Conservation (phyloP, 2,113 vertebrate species). For the Tretioscincus oriximinensis region DNA sequence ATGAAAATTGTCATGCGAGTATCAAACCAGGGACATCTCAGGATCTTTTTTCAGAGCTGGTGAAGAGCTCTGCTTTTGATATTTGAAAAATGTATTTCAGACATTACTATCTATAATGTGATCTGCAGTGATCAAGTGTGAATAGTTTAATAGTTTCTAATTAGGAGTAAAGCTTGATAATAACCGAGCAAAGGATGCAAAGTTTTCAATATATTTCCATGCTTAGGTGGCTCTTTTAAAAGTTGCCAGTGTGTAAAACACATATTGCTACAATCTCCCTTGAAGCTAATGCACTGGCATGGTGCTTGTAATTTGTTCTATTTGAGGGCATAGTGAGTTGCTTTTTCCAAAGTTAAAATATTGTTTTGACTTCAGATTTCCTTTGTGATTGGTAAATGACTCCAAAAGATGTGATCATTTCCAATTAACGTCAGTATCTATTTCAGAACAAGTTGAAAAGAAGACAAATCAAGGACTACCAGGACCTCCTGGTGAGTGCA, state of each 20-base stretch:
- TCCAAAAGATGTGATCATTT: constrained; percentile 2
- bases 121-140: too few species aligned
- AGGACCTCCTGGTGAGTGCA: constrained; percentile 67
- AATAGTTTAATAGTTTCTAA: too few species aligned
- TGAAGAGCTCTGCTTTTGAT: too few species aligned
- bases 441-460: constrained; percentile 59
- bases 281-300: not conserved
- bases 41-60: not conserved
- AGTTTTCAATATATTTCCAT: too few species aligned
- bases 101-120: too few species aligned
- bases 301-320: not conserved
- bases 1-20: too few species aligned
- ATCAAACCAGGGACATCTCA: not conserved
- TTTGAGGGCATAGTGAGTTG: not conserved
- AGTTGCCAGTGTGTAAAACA: too few species aligned
- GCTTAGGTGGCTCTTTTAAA: too few species aligned
- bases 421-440: constrained; percentile 45
- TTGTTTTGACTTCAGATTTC: not conserved
- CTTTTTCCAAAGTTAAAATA: not conserved
- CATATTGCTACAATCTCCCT: not conserved
- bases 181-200: too few species aligned
- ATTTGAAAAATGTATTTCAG: too few species aligned
- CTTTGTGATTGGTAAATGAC: not conserved
- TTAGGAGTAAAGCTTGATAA: too few species aligned
- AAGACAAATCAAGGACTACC: constrained; percentile 39